Base-by-base conservation (phyloP, 2,797 vertebrate species). In the Myripristis murdjan region DNA sequence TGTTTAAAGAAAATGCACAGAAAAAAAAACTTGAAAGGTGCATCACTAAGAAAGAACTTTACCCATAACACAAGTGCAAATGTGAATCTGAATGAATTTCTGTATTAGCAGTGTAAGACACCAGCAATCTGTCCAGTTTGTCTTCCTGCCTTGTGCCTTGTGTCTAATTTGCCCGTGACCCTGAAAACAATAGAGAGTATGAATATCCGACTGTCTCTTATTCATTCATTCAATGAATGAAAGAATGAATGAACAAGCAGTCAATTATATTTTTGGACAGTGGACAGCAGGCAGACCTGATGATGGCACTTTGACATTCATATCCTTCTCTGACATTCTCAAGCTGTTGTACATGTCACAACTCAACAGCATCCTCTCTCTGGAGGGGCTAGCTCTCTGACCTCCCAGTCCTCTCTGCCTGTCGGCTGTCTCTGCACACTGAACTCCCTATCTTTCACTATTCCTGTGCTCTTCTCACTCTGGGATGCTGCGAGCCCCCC, bases 371-470 rank as follows among this genome's bases (percentile, higher is more conserved):
- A 24, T 49, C 31, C 9, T 66, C 44, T 35, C 18, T 55, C 18
- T 28, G 63, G 41, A 57, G 5, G 53, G 26, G 22, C 11, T 26
- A 15, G 16, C 31, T 41, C 47, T 54, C n/a, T 68, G 64, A 43
- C 59, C 65, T 22, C 26, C 35, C 61, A 11, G n/a, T 51, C 56
- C 54, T 69, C 48, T 66, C 61, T n/a, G 20, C 18, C 43, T 10
- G 10, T 64, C 15, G 18, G 22, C 12, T 5, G 11, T 55, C 5
- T 55, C 16, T 33, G 26, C 10, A 26, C 20, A 31, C 26, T 20
- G 18, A 31, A 28, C 61, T 16, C 5, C 7, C 46, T 39, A 22
- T 43, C 41, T 20, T 26, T 52, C 41, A 39, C 63, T 60, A 41
- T 46, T 44, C 28, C 31, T 51, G 39, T 59, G 22, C 47, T 60